Evolutionary conservation across 2,113 vertebrate species (phyloP).

Genomic region (Ornithorhynchus anatinus): DNA sequence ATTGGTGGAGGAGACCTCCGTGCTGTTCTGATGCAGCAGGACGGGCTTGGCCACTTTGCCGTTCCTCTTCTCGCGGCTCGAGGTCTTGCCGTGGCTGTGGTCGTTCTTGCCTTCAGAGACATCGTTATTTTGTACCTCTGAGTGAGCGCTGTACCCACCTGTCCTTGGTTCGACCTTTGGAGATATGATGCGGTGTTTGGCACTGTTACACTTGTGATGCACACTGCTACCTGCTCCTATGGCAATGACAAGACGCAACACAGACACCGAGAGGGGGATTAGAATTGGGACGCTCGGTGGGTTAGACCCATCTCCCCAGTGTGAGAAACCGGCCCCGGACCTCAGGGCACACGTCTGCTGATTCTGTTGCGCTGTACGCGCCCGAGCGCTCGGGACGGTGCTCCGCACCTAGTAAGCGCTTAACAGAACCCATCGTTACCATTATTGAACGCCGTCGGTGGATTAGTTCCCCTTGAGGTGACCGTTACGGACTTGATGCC

Average conservation of each 20-base stretch:
- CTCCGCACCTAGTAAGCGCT: too few relatives aligned
- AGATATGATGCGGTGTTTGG: slow-evolving; percentile 99
- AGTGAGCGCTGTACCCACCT: slow-evolving; percentile 87
- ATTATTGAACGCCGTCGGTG: too few relatives aligned
- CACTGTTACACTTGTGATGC: slow-evolving; percentile 99
- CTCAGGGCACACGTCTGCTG: too few relatives aligned
- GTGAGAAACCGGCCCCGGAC: too few relatives aligned
- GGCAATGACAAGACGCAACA: not conserved
- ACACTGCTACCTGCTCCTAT: slow-evolving; percentile 96
- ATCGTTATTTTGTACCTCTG: slow-evolving; percentile 97
- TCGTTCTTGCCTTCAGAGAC: slow-evolving; percentile 97
- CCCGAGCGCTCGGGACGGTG: too few relatives aligned
- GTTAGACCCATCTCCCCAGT: too few relatives aligned
- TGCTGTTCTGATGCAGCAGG: slow-evolving; percentile 96
- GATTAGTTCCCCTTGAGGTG: too few relatives aligned
- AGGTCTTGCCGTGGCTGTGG: slow-evolving; percentile 82
- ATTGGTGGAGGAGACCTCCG: slow-evolving; percentile 97
- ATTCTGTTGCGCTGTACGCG: too few relatives aligned
- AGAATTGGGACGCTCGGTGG: too few relatives aligned
- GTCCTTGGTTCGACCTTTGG: slow-evolving; percentile 95
- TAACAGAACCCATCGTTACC: too few relatives aligned
- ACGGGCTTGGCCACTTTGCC: slow-evolving; percentile 95
- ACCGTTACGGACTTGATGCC: too few relatives aligned
- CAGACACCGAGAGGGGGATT: too few relatives aligned
- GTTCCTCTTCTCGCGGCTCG: slow-evolving; percentile 92